These are phyloP conservation scores for Druceiella hillmani DNA, from an alignment of 2,888 invertebrate species.

Conservation along the genomic window DNA sequence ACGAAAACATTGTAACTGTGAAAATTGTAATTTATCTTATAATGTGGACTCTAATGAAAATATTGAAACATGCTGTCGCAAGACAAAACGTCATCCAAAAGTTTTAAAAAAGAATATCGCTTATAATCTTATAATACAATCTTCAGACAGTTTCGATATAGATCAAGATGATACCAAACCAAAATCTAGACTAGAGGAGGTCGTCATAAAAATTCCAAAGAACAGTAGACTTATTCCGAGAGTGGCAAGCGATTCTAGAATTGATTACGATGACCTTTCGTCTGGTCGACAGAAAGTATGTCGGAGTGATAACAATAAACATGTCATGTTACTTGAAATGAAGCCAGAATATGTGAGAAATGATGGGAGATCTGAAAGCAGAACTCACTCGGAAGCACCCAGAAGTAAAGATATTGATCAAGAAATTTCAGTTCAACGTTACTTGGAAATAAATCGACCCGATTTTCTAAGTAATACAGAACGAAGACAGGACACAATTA, in stretches of 20 bases:
- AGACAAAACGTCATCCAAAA: constrained; percentile 29
- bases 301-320: no score
- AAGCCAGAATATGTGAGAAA: no score
- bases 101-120: constrained; percentile 38
- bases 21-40: no score
- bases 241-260: no score
- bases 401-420: constrained; percentile 28
- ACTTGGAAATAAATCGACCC: constrained; percentile 64
- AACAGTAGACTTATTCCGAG: no score
- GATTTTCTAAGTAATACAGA: constrained; percentile 53
- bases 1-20: constrained; percentile 34
- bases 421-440: constrained; percentile 56
- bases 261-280: no score
- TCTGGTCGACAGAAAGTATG: no score
- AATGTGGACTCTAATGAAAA: no score
- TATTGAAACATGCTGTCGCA: no score
- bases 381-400: background rate
- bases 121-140: constrained; percentile 45
- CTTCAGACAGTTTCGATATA: constrained; percentile 40
- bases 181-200: constrained; percentile 33
- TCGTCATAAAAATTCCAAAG: constrained; percentile 42
- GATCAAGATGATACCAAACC: constrained; percentile 31
- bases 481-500: constrained; percentile 37
- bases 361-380: no score
- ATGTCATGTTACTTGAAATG: no score